Base-by-base conservation (phyloP, 2,113 vertebrate genomes). In the Cyanistes caeruleus region DNA sequence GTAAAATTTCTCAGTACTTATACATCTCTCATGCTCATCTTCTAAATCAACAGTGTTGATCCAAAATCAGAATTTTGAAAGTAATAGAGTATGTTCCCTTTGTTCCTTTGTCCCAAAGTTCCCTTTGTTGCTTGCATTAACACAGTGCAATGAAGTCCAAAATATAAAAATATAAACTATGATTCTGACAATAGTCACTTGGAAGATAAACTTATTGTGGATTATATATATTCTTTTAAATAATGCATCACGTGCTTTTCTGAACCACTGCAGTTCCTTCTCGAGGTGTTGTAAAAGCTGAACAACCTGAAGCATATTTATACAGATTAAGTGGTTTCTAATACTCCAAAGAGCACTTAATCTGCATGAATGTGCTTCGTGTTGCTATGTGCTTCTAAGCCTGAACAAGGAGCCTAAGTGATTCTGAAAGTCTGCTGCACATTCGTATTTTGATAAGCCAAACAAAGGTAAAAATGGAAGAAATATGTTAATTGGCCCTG, bases 271-370 rank as follows among this genome's bases (percentile, higher is more conserved):
- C 72, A 79, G 72, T 33, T 96, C 35, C 77, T 94, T 97, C 87
- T 97, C 85, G 95, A 97, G 92, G 92, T 97, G 89, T 3, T 95
- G 84, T 95, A 95, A 96, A 97, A 96, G 69, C 88, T 84, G 87
- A 97, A 93, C 90, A 96, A 97, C 87, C 90, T 95, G 91, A 96
- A 97, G 95, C 85, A 91, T 97, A 97, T 97, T 97, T 97, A 95
- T 97, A 96, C 91, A 97, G 72, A 87, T 87, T 96, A 92, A 89
- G 78, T 94, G 92, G 94, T 96, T 95, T 87, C 91, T 92, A 91
- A 95, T 95, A 97, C 87, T 95, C 97, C 75, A 88, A 97, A 97
- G 87, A 97, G 87, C 84, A 95, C 81, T 97, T 97, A 95, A 94
- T 96, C 93, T 96, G 55, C 72, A 84, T 93, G 90, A 97, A 97